Evolutionary conservation across 2,888 invertebrate species (phyloP).

Genomic region (Tenthredo notha): DNA sequence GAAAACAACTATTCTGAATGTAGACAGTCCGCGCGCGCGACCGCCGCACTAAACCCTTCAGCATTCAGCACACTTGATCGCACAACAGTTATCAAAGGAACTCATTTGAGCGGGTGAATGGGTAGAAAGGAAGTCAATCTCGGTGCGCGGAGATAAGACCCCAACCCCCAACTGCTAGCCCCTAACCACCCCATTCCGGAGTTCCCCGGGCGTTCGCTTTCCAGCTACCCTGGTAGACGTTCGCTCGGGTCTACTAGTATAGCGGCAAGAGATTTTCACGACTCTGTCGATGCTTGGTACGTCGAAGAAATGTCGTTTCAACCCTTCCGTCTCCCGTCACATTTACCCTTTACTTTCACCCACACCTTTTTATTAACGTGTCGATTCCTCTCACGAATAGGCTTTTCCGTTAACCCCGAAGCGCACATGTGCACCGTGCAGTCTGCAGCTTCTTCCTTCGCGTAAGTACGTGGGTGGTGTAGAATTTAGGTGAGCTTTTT

Average conservation of each 20-base stretch:
- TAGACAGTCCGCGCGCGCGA: constrained; percentile 59
- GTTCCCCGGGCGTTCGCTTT: constrained; percentile 46
- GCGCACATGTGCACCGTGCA: background rate
- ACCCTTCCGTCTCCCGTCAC: constrained; percentile 39
- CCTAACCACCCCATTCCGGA: constrained; percentile 40
- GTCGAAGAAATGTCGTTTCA: constrained; percentile 35
- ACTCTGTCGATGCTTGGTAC: constrained; percentile 31
- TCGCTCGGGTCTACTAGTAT: constrained; percentile 25
- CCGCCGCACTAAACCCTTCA: constrained; percentile 73
- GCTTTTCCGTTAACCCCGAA: constrained; percentile 18
- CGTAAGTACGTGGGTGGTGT: background rate
- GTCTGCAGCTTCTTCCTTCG: background rate
- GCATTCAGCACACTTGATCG: constrained; percentile 78
- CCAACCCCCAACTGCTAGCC: constrained; percentile 64
- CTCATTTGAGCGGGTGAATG: constrained; percentile 77
- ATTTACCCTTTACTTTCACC: constrained; percentile 39
- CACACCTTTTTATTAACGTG: constrained; percentile 20
- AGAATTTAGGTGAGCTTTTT: constrained; percentile 3
- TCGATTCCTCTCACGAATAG: constrained; percentile 40
- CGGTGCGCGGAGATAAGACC: constrained; percentile 77
- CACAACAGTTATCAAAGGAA: constrained; percentile 79
- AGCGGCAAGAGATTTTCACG: constrained; percentile 42
- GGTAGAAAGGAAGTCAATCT: constrained; percentile 78
- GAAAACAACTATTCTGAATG: constrained; percentile 21
- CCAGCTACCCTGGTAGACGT: constrained; percentile 35